Percentiles rank a stretch among this genome's conserved stretches.
phyloP scores from a whole-genome alignment of 1,140 invertebrate genomes.

The Sipha flava region DNA sequence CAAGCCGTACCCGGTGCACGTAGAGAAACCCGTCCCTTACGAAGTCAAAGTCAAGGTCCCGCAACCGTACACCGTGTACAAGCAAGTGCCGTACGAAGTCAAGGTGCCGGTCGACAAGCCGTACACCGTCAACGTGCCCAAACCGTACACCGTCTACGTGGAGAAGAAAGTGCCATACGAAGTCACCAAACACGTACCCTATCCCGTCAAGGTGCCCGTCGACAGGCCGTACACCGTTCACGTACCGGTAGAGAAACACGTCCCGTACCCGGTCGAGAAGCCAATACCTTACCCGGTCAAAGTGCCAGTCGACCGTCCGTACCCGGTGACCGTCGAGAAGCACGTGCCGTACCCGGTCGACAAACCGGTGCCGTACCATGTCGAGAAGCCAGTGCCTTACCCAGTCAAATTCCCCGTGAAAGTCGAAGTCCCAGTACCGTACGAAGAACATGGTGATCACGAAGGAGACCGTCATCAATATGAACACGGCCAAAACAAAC shows the following conservation, averaged over 20 bases:
- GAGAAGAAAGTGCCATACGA: slow-evolving; percentile 49
- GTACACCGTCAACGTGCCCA: slow-evolving; percentile 59
- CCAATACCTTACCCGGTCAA: slow-evolving; percentile 59
- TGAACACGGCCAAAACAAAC: too few species aligned
- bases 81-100: slow-evolving; percentile 44
- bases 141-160: slow-evolving; percentile 68
- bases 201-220: slow-evolving; percentile 60
- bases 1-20: slow-evolving; percentile 54
- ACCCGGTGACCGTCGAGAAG: slow-evolving; percentile 46
- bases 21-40: slow-evolving; percentile 53
- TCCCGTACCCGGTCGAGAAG: slow-evolving; percentile 51
- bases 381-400: slow-evolving; percentile 52
- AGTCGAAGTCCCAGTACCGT: slow-evolving; percentile 44
- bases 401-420: slow-evolving; percentile 52
- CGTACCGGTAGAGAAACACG: slow-evolving; percentile 46
- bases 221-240: slow-evolving; percentile 57
- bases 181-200: slow-evolving; percentile 51
- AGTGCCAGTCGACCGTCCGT: slow-evolving; percentile 48
- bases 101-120: slow-evolving; percentile 67
- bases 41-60: slow-evolving; percentile 42
- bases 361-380: slow-evolving; percentile 68
- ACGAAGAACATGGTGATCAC: slow-evolving; percentile 43
- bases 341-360: slow-evolving; percentile 51
- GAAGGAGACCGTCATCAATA: not conserved
- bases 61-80: slow-evolving; percentile 44